A percentile compares a stretch with the other conserved stretches of the same genome.
Conservation (phyloP, 2,113 vertebrate genomes). For the Hylia prasina region DNA sequence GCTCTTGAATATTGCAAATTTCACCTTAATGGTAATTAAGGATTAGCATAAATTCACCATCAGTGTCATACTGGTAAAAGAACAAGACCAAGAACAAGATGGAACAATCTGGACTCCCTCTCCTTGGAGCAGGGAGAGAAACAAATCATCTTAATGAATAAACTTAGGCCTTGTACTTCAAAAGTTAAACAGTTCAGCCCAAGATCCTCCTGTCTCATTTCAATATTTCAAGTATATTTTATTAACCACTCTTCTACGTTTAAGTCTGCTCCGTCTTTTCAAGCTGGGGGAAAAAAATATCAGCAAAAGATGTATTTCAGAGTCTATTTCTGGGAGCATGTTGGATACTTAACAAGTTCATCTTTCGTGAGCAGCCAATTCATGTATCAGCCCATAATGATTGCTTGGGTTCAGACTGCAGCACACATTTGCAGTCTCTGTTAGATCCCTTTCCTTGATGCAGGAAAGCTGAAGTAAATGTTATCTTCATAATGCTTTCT, state of each 20-base stretch:
- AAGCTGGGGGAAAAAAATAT: not conserved
- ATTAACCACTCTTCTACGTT: not conserved
- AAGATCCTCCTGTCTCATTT: not conserved
- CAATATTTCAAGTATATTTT: not conserved
- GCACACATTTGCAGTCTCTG: not conserved
- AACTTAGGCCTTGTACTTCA: not conserved
- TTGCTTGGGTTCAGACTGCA: not conserved
- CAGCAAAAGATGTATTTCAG: not conserved
- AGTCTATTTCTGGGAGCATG: not conserved
- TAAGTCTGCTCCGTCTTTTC: not conserved
- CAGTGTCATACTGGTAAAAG: slow-evolving; percentile 61
- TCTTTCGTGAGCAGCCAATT: not conserved
- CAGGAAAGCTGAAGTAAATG: not conserved
- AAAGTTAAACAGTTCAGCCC: not conserved
- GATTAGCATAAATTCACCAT: slow-evolving; percentile 60
- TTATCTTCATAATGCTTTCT: not conserved
- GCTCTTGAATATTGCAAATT: slow-evolving; percentile 69
- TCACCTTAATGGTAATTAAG: not conserved
- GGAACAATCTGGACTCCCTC: not conserved
- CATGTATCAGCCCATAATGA: not conserved
- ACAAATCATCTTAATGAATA: not conserved
- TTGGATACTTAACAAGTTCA: slow-evolving; percentile 10
- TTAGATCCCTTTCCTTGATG: not conserved
- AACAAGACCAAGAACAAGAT: not conserved
- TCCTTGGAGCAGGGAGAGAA: not conserved